Percentiles rank a stretch among this genome's conserved stretches.
Conservation (phyloP, 2,888 invertebrate genomes). For the Graphium colonna region DNA sequence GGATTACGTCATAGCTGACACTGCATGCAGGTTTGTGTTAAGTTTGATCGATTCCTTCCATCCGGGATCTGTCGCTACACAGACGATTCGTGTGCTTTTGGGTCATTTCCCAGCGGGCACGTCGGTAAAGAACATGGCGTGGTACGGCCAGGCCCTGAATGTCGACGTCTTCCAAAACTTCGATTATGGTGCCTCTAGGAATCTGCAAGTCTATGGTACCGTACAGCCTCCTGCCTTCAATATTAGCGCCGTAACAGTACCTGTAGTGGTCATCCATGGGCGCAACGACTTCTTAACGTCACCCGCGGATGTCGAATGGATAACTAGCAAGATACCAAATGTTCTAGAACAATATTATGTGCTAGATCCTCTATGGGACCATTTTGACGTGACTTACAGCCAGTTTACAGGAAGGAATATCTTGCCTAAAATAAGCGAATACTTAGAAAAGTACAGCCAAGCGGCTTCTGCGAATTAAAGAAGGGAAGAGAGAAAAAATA, state of each 20-base stretch:
- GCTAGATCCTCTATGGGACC: slow-evolving; percentile 60
- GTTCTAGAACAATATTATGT: slow-evolving; percentile 77
- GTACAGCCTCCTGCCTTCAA: slow-evolving; percentile 48
- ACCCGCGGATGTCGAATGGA: slow-evolving; percentile 76
- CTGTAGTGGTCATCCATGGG: slow-evolving; percentile 52
- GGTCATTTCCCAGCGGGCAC: slow-evolving; percentile 58
- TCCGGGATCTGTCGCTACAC: slow-evolving; percentile 46
- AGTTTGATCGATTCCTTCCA: slow-evolving; percentile 44
- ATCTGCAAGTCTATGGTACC: slow-evolving; percentile 47
- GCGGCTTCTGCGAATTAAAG: background rate
- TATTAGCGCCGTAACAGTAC: slow-evolving; percentile 44
- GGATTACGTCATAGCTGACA: slow-evolving; percentile 35
- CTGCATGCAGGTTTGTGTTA: slow-evolving; percentile 33
- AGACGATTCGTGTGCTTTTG: slow-evolving; percentile 42
- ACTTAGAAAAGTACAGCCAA: slow-evolving; percentile 34
- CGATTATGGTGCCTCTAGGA: slow-evolving; percentile 48
- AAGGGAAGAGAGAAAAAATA: too few species aligned
- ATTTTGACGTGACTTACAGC: slow-evolving; percentile 47
- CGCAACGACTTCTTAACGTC: slow-evolving; percentile 79
- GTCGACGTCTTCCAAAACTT: slow-evolving; percentile 47
- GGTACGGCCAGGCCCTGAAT: slow-evolving; percentile 52
- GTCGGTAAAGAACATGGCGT: slow-evolving; percentile 49
- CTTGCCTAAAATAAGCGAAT: slow-evolving; percentile 38
- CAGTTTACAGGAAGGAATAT: slow-evolving; percentile 38
- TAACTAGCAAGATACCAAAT: slow-evolving; percentile 76